phyloP scores from a whole-genome alignment of 1,140 invertebrate species.

The Lerema accius region DNA sequence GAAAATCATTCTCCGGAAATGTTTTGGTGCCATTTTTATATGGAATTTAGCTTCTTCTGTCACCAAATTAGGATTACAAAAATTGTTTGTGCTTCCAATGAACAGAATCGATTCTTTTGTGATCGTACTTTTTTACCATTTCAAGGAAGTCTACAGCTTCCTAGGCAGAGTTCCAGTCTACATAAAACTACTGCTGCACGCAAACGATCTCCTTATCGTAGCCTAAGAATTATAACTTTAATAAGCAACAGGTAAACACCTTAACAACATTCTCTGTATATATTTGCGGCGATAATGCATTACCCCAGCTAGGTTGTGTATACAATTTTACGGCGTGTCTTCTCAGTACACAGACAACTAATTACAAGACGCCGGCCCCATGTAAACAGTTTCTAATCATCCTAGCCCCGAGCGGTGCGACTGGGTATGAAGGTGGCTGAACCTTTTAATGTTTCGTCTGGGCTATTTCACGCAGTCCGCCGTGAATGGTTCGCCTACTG shows the following conservation, averaged over 20 bases:
- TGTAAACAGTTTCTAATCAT: conserved; percentile 40
- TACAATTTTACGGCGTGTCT: conserved; percentile 21
- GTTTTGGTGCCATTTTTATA: too few species aligned
- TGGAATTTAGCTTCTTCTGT: too few species aligned
- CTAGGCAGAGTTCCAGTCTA: too few species aligned
- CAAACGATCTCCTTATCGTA: too few species aligned
- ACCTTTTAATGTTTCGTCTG: not conserved
- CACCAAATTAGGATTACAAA: too few species aligned
- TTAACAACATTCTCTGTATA: not conserved
- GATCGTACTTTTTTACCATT: too few species aligned
- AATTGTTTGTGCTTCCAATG: too few species aligned
- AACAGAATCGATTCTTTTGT: too few species aligned
- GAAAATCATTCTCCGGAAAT: too few species aligned
- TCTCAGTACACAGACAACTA: conserved; percentile 48
- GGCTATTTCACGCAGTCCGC: not conserved
- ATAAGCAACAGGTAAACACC: not conserved
- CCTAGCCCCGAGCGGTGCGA: not conserved
- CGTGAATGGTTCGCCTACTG: too few species aligned
- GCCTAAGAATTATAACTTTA: not conserved
- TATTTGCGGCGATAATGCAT: conserved; percentile 11
- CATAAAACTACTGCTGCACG: too few species aligned
- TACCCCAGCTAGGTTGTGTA: conserved; percentile 12
- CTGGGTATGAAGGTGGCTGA: not conserved
- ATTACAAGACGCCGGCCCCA: conserved; percentile 50
- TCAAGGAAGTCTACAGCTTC: too few species aligned